Base-by-base conservation (phyloP, 2,797 vertebrate genomes). In the Acridotheres tristis region DNA sequence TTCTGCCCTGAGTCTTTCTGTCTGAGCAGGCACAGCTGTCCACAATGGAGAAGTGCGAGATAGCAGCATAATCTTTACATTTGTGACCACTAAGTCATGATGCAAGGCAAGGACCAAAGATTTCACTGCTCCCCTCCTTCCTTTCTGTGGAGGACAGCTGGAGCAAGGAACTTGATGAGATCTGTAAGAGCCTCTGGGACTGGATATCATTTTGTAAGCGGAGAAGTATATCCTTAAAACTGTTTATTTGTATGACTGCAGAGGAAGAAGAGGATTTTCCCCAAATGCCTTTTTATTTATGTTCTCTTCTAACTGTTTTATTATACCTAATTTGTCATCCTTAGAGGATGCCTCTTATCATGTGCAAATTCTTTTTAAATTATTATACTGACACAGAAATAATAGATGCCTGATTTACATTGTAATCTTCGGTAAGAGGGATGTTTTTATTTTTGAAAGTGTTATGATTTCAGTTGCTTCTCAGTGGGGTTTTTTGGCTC, bases 331-430 rank as follows among this genome's bases (percentile, higher is more conserved):
- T 96, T 94, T 95, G 58, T 91, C 76, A 92, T 94, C 92, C 89
- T 95, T 90, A 93, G 89, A 93, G 89, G 77, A 94, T 93, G 93
- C 61, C 40, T 94, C 80, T 88, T 96, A 95, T 79, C 71, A 66
- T 93, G 89, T 90, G 83, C 45, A 95, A 96, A 92, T 93, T 95
- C 79, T 93, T 93, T 94, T 93, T 15, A 95, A 96, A 96, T 97
- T 94, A 94, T 95, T 94, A 83, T 83, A 94, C 90, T 92, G 85
- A 94, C 90, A 89, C 11, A 82, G 91, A 94, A 97, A 96, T 96
- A 96, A 93, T 93, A 96, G 90, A 61, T 82, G 76, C 86, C 76
- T 94, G 94, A 95, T 97, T 96, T 96, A 92, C 93, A 62, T 58
- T 85, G 78, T 94, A 96, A 97, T 96, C 85, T 94, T 88, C 15